Percentiles rank a stretch among this genome's conserved stretches.
These are phyloP conservation scores for Lasiurus borealis DNA, from an alignment of 2,113 vertebrate genomes.

Conservation along the genomic window DNA sequence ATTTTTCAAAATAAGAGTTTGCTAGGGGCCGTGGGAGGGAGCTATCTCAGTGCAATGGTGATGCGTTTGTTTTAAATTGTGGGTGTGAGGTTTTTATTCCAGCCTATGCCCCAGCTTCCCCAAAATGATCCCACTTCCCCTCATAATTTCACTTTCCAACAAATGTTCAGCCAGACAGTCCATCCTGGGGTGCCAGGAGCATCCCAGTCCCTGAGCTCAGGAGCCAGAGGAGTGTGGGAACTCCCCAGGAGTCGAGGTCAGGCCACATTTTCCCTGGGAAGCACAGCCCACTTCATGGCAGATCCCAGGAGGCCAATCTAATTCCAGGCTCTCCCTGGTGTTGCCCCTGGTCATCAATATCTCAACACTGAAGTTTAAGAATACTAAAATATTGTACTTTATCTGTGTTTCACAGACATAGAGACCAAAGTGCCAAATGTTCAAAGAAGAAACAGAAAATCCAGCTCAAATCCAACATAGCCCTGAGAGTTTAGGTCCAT, in stretches of 20 bases:
- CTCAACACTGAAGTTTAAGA: conserved; percentile 47
- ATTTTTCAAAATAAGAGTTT: conserved; percentile 50
- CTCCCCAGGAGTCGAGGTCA: background rate
- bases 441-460: background rate
- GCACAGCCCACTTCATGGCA: background rate
- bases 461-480: conserved; percentile 17
- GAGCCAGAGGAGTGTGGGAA: background rate
- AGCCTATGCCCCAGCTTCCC: background rate
- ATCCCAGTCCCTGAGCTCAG: background rate
- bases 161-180: background rate
- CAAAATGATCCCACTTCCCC: background rate
- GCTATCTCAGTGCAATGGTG: background rate
- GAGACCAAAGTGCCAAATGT: conserved; percentile 52
- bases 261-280: background rate
- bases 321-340: background rate
- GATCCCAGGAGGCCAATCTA: background rate
- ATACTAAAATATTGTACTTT: conserved; percentile 51
- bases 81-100: background rate
- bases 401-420: conserved; percentile 29
- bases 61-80: conserved; percentile 7
- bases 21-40: accelerated
- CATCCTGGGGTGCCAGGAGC: background rate
- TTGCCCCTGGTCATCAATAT: conserved; percentile 28
- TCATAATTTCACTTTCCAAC: background rate
- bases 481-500: background rate